Evolutionary conservation across 2,888 invertebrate species (phyloP), one percentile per base, ranked within the genome.

Genomic region (Aporophyla nigra): DNA sequence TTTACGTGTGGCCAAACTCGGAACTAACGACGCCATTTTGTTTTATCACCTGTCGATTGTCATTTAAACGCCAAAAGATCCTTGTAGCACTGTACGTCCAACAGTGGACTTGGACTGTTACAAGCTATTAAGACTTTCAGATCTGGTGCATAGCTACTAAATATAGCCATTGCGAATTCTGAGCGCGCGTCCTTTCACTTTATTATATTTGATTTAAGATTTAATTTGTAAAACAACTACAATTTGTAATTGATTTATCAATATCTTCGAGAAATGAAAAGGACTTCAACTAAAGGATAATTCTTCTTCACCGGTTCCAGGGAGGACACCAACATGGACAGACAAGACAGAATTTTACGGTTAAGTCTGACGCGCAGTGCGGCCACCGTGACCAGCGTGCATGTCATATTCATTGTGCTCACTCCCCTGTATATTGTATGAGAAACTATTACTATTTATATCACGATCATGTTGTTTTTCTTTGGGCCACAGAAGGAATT

Each of bases 381-480:
- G 5, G 75, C 75, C 12, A 6, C 27, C n/a, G 24, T 21, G 33
- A 49, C 14, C 63, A 40, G 61, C 21, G 2, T 53, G 19, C 71
- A 66, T 3, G 66, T 54, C 2, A 58, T 74, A 46, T 72, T 66
- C 12, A 33, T 63, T 46, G 21, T 77, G 12, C 56, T 85, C 5
- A 61, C 71, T 6, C 33, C 53, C 19, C 68, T 85, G 40, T 82
- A 69, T 12, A 63, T 84, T 85, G 71, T 85, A 82, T 84, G 83
- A 84, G 67, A 72, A 78, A 70, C 74, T 78, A 82, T 77, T 61
- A 70, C 59, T 78, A 72, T 82, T 78, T 85, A 53, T 82, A 82
- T 63, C 69, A 27, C 53, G 19, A 49, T 56, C 27, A 2, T 16
- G 19, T 72, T 72, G 72, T 72, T 72, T 72, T 67, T 54, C 6